Evolutionary conservation across 2,113 vertebrate species (phyloP).

Genomic region (Vicugna pacos): DNA sequence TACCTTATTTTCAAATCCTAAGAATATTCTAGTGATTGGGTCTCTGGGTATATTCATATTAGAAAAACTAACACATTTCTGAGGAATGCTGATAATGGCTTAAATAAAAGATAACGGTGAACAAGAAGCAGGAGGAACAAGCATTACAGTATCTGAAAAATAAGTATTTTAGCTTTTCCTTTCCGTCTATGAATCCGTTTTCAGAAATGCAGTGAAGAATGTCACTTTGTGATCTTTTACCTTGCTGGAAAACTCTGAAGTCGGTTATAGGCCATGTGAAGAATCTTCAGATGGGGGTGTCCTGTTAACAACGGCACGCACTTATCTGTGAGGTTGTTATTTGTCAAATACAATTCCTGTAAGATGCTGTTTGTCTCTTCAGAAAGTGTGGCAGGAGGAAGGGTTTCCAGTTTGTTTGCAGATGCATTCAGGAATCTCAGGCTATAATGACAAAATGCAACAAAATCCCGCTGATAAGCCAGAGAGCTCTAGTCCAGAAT

Average conservation of each 20-base stretch:
- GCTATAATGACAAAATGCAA: conserved; percentile 85
- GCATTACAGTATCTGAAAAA: not conserved
- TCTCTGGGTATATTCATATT: not conserved
- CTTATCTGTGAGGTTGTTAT: conserved; percentile 97
- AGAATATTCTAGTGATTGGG: not conserved
- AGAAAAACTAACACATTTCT: not conserved
- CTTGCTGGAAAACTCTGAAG: conserved; percentile 98
- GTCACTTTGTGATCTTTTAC: conserved; percentile 79
- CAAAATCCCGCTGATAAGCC: not conserved
- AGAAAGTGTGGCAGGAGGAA: conserved; percentile 95
- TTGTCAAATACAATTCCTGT: conserved; percentile 97
- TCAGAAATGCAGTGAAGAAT: not conserved
- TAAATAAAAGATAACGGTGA: not conserved
- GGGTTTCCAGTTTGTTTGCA: conserved; percentile 96
- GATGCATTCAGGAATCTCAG: conserved; percentile 96
- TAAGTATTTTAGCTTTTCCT: not conserved
- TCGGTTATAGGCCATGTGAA: conserved; percentile 98
- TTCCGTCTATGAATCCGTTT: not conserved
- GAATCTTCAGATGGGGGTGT: conserved; percentile 94
- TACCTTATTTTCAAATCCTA: conserved; percentile 52
- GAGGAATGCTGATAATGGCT: not conserved
- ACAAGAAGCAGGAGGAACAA: not conserved
- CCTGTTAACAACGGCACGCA: conserved; percentile 96
- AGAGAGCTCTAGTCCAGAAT: not conserved
- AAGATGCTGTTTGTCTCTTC: conserved; percentile 96